Conservation (phyloP, 2,113 vertebrate genomes). For the Engystomops pustulosus region DNA sequence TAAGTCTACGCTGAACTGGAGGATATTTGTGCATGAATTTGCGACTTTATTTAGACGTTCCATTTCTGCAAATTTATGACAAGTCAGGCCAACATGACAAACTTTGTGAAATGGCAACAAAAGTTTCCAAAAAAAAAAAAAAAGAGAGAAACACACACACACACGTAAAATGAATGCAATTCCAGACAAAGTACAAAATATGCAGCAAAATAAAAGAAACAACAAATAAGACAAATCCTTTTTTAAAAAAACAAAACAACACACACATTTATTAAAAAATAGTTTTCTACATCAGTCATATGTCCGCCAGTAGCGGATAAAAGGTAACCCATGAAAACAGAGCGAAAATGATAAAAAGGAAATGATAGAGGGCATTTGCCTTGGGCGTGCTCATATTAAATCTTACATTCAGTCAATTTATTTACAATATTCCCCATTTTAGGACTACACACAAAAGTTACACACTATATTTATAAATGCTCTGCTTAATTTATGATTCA, state of each 20-base stretch:
- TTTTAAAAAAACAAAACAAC: neutral
- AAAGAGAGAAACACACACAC: no score
- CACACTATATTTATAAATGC: neutral
- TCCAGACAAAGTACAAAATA: no score
- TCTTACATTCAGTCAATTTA: neutral
- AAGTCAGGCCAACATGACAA: no score
- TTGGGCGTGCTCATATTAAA: neutral
- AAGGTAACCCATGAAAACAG: neutral
- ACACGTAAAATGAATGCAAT: no score
- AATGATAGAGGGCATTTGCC: neutral
- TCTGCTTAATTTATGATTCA: neutral
- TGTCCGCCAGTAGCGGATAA: no score
- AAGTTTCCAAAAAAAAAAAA: no score
- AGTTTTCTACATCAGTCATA: neutral
- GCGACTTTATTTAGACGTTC: no score
- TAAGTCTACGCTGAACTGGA: no score
- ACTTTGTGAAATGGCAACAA: no score
- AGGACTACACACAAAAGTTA: no score
- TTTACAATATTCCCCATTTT: neutral
- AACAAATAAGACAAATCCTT: neutral
- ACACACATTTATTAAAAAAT: slow-evolving; percentile 38
- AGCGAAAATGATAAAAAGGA: neutral
- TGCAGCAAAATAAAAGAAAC: neutral
- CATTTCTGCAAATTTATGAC: no score
- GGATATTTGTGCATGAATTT: no score